A percentile compares a stretch with the other conserved stretches of the same genome.
Evolutionary conservation across 2,888 invertebrate genomes (phyloP).

Genomic region (Pherbina coryleti): DNA sequence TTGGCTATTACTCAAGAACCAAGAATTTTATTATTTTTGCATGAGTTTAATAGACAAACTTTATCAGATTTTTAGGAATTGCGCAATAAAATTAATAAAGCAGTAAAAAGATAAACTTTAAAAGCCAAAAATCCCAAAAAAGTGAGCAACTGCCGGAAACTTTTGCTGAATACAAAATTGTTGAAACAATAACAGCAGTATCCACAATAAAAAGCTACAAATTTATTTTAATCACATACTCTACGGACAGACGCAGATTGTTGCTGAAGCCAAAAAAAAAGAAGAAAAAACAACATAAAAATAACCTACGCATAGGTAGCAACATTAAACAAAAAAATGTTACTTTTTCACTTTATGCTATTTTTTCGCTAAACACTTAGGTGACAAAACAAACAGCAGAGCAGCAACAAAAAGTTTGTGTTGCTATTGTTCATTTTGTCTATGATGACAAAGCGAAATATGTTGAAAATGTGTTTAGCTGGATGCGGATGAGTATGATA

Average conservation of each 20-base stretch:
- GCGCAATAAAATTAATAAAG: no score
- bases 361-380: background rate
- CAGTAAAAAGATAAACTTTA: no score
- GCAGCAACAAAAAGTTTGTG: background rate
- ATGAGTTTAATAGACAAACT: no score
- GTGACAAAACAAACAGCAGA: conserved; percentile 3
- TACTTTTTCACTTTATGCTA: background rate
- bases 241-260: background rate
- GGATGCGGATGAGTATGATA: no score
- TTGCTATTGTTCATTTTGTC: background rate
- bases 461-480: no score
- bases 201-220: background rate
- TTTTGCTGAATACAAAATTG: conserved; percentile 45
- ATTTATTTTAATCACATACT: conserved; percentile 30
- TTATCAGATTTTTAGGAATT: no score
- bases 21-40: no score
- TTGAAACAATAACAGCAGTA: background rate
- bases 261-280: background rate
- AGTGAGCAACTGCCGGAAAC: conserved; percentile 38
- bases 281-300: background rate
- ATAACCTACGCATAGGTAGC: background rate
- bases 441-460: background rate
- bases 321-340: background rate
- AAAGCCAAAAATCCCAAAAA: no score
- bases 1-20: no score